Conservation (phyloP, 2,888 invertebrate genomes). For the Yponomeuta plumbellus region DNA sequence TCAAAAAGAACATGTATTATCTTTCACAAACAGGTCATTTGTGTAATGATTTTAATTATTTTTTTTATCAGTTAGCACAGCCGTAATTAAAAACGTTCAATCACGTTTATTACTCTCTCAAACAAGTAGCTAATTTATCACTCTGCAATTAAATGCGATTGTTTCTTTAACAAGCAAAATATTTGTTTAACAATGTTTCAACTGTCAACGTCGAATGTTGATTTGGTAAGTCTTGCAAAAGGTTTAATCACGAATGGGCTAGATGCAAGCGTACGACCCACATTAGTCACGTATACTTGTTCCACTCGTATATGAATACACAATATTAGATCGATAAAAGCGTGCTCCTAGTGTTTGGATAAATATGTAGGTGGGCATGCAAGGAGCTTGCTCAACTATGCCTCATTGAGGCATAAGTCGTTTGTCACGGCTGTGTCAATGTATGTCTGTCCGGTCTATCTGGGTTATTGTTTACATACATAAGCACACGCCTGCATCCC, state of each 20-base stretch:
- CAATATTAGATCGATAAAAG: slow-evolving; percentile 35
- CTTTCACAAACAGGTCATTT: neutral
- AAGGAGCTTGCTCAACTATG: neutral
- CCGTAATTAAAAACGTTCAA: neutral
- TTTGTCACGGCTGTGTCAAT: too few species aligned
- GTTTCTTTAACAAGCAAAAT: neutral
- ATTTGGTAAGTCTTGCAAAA: slow-evolving; percentile 28
- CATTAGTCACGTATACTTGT: slow-evolving; percentile 30
- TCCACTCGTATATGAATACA: slow-evolving; percentile 21
- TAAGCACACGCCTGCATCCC: too few species aligned
- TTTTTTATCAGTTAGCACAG: neutral
- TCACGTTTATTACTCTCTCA: neutral
- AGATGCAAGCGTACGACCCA: slow-evolving; percentile 31
- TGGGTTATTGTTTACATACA: too few species aligned
- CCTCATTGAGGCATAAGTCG: neutral
- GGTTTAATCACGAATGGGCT: slow-evolving; percentile 31
- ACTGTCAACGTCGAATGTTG: slow-evolving; percentile 5
- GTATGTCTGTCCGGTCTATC: too few species aligned
- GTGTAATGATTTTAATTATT: neutral
- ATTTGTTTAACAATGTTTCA: slow-evolving; percentile 5
- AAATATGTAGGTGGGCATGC: slow-evolving; percentile 9
- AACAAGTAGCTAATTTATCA: neutral
- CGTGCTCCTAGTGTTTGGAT: slow-evolving; percentile 8
- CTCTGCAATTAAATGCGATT: neutral
- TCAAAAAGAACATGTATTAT: neutral